Conservation (phyloP, 2,797 vertebrate genomes). For the Potorous gilbertii region DNA sequence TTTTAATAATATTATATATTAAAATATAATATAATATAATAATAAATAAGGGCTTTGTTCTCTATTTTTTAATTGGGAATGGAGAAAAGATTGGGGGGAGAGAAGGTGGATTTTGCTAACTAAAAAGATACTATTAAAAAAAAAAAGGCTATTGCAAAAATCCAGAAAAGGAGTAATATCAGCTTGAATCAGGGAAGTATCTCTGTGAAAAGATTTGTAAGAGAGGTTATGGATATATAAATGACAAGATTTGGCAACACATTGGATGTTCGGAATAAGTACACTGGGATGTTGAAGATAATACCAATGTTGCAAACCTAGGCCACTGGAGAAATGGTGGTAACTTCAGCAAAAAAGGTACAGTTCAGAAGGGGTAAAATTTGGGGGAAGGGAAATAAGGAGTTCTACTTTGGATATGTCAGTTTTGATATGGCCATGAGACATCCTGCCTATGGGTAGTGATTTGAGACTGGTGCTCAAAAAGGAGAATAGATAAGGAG, state of each 20-base stretch:
- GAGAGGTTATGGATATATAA: not conserved
- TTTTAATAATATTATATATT: not conserved
- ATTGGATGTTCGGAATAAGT: not conserved
- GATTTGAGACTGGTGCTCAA: not conserved
- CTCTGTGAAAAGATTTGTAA: not conserved
- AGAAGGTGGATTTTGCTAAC: not conserved
- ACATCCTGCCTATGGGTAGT: not conserved
- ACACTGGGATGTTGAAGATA: not conserved
- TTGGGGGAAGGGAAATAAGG: too few relatives aligned
- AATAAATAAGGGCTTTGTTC: not conserved
- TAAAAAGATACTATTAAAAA: not conserved
- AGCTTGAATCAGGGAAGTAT: not conserved
- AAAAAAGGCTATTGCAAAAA: not conserved
- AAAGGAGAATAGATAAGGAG: not conserved
- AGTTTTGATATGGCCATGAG: not conserved
- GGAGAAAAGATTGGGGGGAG: not conserved
- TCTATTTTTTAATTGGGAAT: not conserved
- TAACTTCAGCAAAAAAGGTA: not conserved
- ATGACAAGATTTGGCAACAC: not conserved
- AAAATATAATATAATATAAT: too few relatives aligned
- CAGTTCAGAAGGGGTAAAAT: not conserved
- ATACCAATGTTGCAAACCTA: too few relatives aligned
- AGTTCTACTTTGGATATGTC: not conserved
- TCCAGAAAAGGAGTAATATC: not conserved
- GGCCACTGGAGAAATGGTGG: not conserved